phyloP scores from a whole-genome alignment of 1,140 invertebrate species.

The Lordiphosa stackelbergi region DNA sequence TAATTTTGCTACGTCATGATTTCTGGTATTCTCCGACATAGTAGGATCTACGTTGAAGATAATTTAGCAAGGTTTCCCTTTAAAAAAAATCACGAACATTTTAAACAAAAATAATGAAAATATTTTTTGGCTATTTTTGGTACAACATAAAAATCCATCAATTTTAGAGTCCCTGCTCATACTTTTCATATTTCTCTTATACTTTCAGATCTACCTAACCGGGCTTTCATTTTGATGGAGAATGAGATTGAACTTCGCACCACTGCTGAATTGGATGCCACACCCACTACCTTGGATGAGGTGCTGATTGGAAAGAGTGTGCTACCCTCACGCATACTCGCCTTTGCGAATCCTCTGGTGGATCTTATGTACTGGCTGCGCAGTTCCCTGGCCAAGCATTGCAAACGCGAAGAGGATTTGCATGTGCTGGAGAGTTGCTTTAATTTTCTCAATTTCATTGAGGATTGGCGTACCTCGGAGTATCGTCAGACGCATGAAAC shows the following conservation, averaged over 20 bases:
- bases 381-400: conserved; percentile 58
- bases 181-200: background rate
- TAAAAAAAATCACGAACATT: too few species aligned
- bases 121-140: too few species aligned
- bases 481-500: conserved; percentile 44
- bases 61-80: too few species aligned
- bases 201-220: conserved; percentile 54
- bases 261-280: conserved; percentile 40
- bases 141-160: too few species aligned
- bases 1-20: too few species aligned
- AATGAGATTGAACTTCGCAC: conserved; percentile 63
- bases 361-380: conserved; percentile 69
- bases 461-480: conserved; percentile 65
- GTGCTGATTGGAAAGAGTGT: conserved; percentile 56
- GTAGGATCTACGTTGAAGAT: too few species aligned
- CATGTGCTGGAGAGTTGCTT: conserved; percentile 62
- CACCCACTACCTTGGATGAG: conserved; percentile 50
- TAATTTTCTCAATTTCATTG: conserved; percentile 68
- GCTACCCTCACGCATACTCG: conserved; percentile 57
- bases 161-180: background rate
- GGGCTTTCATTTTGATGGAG: conserved; percentile 68
- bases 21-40: too few species aligned
- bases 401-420: conserved; percentile 59
- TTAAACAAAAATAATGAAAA: too few species aligned
- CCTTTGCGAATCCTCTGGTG: conserved; percentile 55